A percentile compares a stretch with the other conserved stretches of the same genome.
Conservation (phyloP, 2,113 vertebrate genomes). For the Bubalus kerabau region DNA sequence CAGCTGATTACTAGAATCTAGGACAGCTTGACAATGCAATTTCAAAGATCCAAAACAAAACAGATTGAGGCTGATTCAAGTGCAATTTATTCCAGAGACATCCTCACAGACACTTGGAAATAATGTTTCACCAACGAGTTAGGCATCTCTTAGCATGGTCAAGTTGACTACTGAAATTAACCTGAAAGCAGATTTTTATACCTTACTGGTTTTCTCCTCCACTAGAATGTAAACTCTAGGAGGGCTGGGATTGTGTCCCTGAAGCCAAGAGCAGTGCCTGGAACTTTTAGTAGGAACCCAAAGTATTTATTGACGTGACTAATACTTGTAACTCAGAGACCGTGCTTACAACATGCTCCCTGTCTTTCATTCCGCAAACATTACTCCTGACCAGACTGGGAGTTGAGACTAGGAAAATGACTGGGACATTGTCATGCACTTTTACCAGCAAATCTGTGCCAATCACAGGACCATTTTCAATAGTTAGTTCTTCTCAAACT, state of each 20-base stretch:
- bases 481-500: not conserved
- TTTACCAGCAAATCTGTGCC: not conserved
- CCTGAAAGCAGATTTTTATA: not conserved
- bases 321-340: not conserved
- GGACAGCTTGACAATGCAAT: not conserved
- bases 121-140: not conserved
- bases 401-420: not conserved
- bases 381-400: not conserved
- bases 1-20: not conserved
- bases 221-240: not conserved
- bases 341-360: not conserved
- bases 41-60: not conserved
- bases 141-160: not conserved
- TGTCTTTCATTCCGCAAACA: not conserved
- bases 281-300: not conserved
- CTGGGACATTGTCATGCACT: not conserved
- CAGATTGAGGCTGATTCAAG: not conserved
- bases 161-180: not conserved
- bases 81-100: not conserved
- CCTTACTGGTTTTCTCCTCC: not conserved
- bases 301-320: not conserved
- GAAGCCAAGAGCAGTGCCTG: not conserved
- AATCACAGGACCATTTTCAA: not conserved
- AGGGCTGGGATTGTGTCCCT: not conserved
- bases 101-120: not conserved